A percentile compares a stretch with the other conserved stretches of the same genome.
These are phyloP conservation scores for Nothocercus julius DNA, from an alignment of 2,113 vertebrate genomes.

Conservation along the genomic window DNA sequence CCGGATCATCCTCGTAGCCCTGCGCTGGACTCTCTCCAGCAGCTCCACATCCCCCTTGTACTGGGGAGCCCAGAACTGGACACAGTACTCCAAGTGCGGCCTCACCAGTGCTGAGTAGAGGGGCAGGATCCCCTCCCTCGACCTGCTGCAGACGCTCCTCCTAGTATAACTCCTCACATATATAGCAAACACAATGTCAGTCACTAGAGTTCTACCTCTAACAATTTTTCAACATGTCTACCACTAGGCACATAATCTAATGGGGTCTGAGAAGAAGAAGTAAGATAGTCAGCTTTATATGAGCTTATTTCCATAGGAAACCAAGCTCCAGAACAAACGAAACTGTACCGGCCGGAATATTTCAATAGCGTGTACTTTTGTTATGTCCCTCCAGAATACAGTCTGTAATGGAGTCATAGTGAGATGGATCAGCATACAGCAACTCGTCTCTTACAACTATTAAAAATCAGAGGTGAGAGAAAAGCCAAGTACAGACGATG, in stretches of 20 bases:
- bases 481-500: background rate
- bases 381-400: slow-evolving; percentile 3
- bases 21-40: too few species aligned
- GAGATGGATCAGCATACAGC: background rate
- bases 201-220: background rate
- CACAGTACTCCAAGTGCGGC: too few species aligned
- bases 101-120: too few species aligned
- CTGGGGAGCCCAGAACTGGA: too few species aligned
- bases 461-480: slow-evolving; percentile 4
- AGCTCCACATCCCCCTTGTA: too few species aligned
- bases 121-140: too few species aligned
- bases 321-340: background rate
- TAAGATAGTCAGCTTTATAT: background rate
- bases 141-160: too few species aligned
- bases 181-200: background rate
- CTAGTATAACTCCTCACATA: too few species aligned
- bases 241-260: background rate
- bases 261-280: background rate
- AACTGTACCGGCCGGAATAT: background rate
- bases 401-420: background rate
- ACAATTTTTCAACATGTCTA: background rate
- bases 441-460: background rate
- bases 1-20: too few species aligned
- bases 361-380: background rate
- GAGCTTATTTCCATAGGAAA: background rate